These are phyloP conservation scores for Podarcis lilfordi DNA, from an alignment of 2,797 vertebrate genomes.

Conservation along the genomic window DNA sequence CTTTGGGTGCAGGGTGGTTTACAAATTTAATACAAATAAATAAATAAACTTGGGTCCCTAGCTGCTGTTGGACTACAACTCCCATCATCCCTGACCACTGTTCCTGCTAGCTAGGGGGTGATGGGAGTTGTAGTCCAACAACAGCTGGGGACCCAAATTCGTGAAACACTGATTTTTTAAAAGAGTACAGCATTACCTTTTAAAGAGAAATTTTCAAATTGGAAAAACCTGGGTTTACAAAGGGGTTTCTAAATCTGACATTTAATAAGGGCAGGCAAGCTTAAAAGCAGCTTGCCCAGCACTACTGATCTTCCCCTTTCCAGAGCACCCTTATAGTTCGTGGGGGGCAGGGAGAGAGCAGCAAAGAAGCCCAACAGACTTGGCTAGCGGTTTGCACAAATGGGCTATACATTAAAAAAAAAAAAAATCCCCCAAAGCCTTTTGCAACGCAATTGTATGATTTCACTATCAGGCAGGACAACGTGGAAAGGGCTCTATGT, in stretches of 20 bases:
- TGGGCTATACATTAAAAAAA: neutral
- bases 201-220: neutral
- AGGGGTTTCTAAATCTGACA: neutral
- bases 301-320: too few species aligned
- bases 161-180: too few species aligned
- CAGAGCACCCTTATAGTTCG: neutral
- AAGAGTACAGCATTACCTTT: neutral
- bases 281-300: too few species aligned
- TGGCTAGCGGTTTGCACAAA: neutral
- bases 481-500: neutral
- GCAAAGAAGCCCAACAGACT: neutral
- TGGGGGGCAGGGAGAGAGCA: neutral
- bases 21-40: too few species aligned
- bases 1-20: too few species aligned
- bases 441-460: neutral
- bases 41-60: too few species aligned
- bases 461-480: neutral
- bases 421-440: neutral
- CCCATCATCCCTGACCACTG: too few species aligned
- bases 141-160: too few species aligned
- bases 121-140: too few species aligned
- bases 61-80: too few species aligned
- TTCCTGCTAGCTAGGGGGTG: too few species aligned
- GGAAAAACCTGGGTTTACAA: neutral
- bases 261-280: too few species aligned